Conservation (phyloP, 2,888 invertebrate genomes). For the Athalia cordata region DNA sequence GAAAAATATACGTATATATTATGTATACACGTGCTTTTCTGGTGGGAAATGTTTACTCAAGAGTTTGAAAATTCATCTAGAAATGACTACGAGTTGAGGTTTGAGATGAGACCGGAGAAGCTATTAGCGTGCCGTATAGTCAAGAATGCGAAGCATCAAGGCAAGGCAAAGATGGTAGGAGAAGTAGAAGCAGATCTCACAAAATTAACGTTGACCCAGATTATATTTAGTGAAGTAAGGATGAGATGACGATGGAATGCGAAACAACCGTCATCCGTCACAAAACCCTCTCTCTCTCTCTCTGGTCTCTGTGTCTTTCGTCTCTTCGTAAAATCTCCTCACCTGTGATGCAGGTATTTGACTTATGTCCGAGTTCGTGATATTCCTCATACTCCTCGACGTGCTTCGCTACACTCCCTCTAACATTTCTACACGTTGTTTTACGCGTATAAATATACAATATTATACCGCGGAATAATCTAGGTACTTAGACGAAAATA, state of each 20-base stretch:
- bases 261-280: slow-evolving; percentile 40
- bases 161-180: not conserved
- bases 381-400: not conserved
- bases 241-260: slow-evolving; percentile 41
- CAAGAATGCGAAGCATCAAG: slow-evolving; percentile 31
- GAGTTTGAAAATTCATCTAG: no score
- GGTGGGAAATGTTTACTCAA: no score
- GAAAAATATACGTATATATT: no score
- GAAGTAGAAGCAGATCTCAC: slow-evolving; percentile 16
- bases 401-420: no score
- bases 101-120: not conserved
- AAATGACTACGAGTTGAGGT: no score
- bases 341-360: not conserved
- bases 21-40: no score
- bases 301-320: not conserved
- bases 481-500: no score
- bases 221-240: slow-evolving; percentile 45
- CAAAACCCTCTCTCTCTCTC: slow-evolving; percentile 3
- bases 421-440: not conserved
- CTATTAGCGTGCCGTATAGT: slow-evolving; percentile 32
- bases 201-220: slow-evolving; percentile 46
- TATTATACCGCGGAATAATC: no score
- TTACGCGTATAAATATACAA: no score
- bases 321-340: not conserved
- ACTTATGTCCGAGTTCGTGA: slow-evolving; percentile 8